Conservation (phyloP, 2,888 invertebrate species). For the Anodontia alba region DNA sequence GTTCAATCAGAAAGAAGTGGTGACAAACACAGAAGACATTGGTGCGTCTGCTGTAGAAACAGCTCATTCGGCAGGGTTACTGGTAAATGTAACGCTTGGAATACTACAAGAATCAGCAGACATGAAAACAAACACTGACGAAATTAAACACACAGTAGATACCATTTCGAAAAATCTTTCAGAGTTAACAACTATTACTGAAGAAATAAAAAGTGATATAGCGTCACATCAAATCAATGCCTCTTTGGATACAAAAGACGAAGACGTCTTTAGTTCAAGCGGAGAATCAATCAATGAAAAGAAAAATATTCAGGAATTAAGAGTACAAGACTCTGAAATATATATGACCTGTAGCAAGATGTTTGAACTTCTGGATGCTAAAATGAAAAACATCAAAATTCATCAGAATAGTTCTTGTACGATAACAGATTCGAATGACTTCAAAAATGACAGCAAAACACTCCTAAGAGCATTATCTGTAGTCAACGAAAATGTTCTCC, state of each 20-base stretch:
- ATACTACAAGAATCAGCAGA: neutral
- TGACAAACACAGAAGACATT: conserved; percentile 37
- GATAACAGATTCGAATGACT: conserved; percentile 36
- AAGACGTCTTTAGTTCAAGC: conserved; percentile 8
- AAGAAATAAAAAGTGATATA: conserved; percentile 40
- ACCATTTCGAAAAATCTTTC: conserved; percentile 32
- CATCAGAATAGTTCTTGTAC: conserved; percentile 30
- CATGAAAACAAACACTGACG: neutral
- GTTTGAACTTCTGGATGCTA: conserved; percentile 50
- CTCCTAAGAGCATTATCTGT: conserved; percentile 66
- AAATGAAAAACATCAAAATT: conserved; percentile 41
- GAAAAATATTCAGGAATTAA: conserved; percentile 29
- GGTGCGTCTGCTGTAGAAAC: conserved; percentile 28
- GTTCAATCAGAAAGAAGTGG: conserved; percentile 23
- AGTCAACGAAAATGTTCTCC: conserved; percentile 72
- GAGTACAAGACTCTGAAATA: conserved; percentile 16
- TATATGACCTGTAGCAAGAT: conserved; percentile 48
- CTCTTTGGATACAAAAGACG: conserved; percentile 18
- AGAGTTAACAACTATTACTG: conserved; percentile 21
- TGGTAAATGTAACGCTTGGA: conserved; percentile 11
- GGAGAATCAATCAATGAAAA: conserved; percentile 17
- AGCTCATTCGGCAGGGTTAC: conserved; percentile 5
- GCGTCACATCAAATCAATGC: conserved; percentile 26
- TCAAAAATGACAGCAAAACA: conserved; percentile 53
- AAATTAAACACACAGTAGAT: conserved; percentile 11